Evolutionary conservation across 2,113 vertebrate species (phyloP), one percentile per base, ranked within the genome.

Genomic region (Sarotherodon lohbergeri): DNA sequence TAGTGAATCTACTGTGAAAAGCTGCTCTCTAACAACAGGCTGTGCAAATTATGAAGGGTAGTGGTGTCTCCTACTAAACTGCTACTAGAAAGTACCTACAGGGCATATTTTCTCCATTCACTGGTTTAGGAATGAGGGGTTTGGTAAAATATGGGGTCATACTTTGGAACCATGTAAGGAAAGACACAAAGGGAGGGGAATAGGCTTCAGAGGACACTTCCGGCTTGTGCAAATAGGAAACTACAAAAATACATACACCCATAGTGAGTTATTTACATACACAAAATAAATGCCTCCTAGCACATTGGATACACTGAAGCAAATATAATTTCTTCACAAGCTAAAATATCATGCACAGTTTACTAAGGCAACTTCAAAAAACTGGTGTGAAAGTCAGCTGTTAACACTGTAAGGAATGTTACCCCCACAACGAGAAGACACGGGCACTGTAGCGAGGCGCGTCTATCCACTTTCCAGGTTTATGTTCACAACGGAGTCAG

Each of bases 141-240:
- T 82, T 10, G 39, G n/a, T 56, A 17, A 12, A 9, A 48, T 76
- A 27, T 14, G 2, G 24, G n/a, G 27, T 86, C 24, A 63, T 79
- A 80, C 68, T 80, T 88, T 63, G 27, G 73, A 71, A 83, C 34
- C 71, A 6, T 13, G 22, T 85, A 4, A 36, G 32, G 82, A 90
- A 43, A 86, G 71, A 92, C 83, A 90, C 48, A 76, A 83, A 83
- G 85, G 90, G 50, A 89, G 88, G 57, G 90, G 84, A 92, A 71
- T 87, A 92, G 86, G 88, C 88, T 84, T 86, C 80, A 91, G 94
- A 96, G 95, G 95, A 96, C 95, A 95, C 95, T 95, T 96, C 59
- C 91, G 93, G 92, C 94, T 93, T 96, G 95, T 96, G 95, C 95
- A 95, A 96, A 95, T 92, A 94, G 90, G 90, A 92, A 68, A 93